Evolutionary conservation across 1,140 invertebrate species (phyloP), one percentile per base, ranked within the genome.

Genomic region (Ruditapes philippinarum): DNA sequence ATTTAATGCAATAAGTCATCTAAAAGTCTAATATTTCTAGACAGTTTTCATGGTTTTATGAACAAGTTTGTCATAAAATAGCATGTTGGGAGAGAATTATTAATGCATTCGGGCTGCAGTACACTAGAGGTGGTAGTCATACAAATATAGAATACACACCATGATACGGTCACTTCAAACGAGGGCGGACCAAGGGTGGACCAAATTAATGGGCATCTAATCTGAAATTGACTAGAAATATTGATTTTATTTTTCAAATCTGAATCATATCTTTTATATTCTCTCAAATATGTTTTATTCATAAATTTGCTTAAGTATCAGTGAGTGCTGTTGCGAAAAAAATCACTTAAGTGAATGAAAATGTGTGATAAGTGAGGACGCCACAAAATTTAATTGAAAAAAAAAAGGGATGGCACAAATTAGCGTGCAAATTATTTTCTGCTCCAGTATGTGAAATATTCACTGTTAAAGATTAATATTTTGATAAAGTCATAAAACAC

Each of bases 41-140:
- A 49, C 74, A 54, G 49, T 33, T 33, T 78, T 78, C 65, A 70
- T 70, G 65, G 65, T 14, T 70, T 49, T 70, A 31, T 78, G 42
- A 22, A 51, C 45, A 78, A 78, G 36, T 78, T 78, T 78, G 28
- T 49, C 42, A 78, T 78, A 78, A 78, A 78, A 54, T 49, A 78
- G 74, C 74, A 31, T 78, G 74, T 78, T 17, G 22, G 12, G 42
- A 78, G 42, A 36, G 49, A 33, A 12, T 19, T 7, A 36, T 7
- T 36, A 49, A 78, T 54, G 17, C 22, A 36, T 54, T 36, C 1
- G 9, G 28, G 1, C 74, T 28, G 45, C 45, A 33, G 74, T 49
- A 38, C 28, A 54, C 45, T 0, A 0, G 7, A 49, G 49, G 42
- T 5, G 45, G 74, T 19, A 1, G 33, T 45, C 42, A 57, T 54